Evolutionary conservation across 2,797 vertebrate species (phyloP).

Genomic region (Platalea minor): DNA sequence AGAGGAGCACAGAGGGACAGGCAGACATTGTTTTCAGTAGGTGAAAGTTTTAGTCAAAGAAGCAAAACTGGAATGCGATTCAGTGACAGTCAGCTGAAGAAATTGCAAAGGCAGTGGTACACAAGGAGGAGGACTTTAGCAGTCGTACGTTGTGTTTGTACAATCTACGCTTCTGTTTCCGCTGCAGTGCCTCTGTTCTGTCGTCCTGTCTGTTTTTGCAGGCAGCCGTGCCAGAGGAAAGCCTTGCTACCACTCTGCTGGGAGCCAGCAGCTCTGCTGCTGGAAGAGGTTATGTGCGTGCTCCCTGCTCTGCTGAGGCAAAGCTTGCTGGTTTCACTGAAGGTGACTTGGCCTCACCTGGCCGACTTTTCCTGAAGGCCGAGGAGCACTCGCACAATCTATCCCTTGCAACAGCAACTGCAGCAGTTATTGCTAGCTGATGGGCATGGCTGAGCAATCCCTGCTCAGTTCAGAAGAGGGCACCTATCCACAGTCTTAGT

Average conservation of each 20-base stretch:
- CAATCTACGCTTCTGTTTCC: not conserved
- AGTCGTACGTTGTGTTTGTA: accelerated
- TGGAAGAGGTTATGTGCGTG: not conserved
- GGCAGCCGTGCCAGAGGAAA: not conserved
- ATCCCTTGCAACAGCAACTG: not conserved
- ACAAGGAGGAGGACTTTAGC: not conserved
- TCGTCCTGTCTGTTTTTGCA: not conserved
- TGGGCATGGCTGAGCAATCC: not conserved
- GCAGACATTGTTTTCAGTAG: not conserved
- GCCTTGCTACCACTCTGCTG: not conserved
- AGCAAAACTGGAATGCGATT: not conserved
- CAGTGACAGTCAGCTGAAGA: not conserved
- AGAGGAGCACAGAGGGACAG: not conserved
- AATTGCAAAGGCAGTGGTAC: not conserved
- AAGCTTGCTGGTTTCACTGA: not conserved
- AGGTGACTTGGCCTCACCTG: not conserved
- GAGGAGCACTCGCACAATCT: not conserved
- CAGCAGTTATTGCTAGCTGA: not conserved
- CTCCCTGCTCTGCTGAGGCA: not conserved
- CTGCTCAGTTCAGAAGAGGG: not conserved
- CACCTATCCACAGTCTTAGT: not conserved
- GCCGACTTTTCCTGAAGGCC: not conserved
- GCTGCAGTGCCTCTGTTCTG: not conserved
- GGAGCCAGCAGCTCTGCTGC: not conserved
- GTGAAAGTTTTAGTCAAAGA: not conserved